Percentiles rank a stretch among this genome's conserved stretches.
phyloP scores from a whole-genome alignment of 2,888 invertebrate genomes.

The Pharmacophagus antenor region DNA sequence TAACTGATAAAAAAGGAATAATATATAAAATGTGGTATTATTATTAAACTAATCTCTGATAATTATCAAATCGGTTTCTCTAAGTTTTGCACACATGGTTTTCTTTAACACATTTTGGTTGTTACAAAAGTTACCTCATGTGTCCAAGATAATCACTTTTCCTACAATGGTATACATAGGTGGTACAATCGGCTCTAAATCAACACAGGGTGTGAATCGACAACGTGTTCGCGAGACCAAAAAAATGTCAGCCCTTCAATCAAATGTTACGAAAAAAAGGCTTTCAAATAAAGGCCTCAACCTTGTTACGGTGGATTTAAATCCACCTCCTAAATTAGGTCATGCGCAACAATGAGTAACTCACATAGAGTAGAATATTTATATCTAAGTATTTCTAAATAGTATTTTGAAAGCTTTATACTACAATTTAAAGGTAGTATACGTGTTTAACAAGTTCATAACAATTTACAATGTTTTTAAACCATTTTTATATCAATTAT shows the following conservation, averaged over 20 bases:
- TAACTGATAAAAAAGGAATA: too few species aligned
- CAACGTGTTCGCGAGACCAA: slow-evolving; percentile 14
- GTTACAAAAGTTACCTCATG: neutral
- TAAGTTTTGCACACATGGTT: too few species aligned
- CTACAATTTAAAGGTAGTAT: too few species aligned
- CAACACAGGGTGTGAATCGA: slow-evolving; percentile 17
- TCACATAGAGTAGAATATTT: slow-evolving; percentile 41
- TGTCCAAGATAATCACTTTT: neutral
- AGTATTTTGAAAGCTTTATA: neutral
- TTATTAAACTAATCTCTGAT: too few species aligned
- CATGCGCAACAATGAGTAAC: slow-evolving; percentile 40
- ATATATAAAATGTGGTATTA: too few species aligned
- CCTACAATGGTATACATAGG: neutral
- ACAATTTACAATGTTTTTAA: too few species aligned
- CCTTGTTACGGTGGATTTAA: slow-evolving; percentile 47
- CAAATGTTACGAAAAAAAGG: slow-evolving; percentile 33
- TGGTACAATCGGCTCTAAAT: neutral
- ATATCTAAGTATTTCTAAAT: neutral
- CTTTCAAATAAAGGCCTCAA: slow-evolving; percentile 48
- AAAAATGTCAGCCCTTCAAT: slow-evolving; percentile 27
- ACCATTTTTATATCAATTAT: too few species aligned
- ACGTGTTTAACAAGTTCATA: too few species aligned
- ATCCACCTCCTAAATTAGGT: slow-evolving; percentile 55
- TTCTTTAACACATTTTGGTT: too few species aligned
- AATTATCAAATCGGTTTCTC: too few species aligned